Conservation (phyloP, 2,113 vertebrate species). For the Corydoras maculifer region DNA sequence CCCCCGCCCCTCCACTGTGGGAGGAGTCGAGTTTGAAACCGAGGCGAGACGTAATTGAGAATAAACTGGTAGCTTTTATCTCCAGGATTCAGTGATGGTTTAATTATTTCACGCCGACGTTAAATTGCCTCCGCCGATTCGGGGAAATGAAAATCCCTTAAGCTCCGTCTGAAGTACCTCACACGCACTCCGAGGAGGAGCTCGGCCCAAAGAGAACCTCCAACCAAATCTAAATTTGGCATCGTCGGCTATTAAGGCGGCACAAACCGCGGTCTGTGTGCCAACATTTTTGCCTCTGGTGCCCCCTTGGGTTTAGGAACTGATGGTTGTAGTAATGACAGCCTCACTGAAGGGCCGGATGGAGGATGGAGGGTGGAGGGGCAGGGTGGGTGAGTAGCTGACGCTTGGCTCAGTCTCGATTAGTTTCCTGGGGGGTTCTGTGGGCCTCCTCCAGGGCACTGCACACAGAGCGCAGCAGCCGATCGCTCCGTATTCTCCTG, state of each 20-base stretch:
- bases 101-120: no score
- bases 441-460: constrained; percentile 7
- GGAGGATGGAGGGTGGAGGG: neutral
- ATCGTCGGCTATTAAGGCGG: neutral
- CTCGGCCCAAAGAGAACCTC: neutral
- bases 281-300: neutral
- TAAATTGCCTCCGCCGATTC: no score
- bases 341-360: neutral
- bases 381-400: constrained; percentile 2
- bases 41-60: no score
- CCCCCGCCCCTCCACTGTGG: no score
- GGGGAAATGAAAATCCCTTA: neutral
- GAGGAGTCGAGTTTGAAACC: no score
- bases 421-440: constrained; percentile 18
- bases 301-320: constrained; percentile 11
- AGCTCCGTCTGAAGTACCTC: no score
- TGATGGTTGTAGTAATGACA: constrained; percentile 4
- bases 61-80: no score
- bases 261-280: neutral
- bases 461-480: constrained; percentile 5
- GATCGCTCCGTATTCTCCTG: constrained; percentile 18
- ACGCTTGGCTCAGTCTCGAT: constrained; percentile 17
- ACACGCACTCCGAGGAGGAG: no score
- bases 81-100: no score
- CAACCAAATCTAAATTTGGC: neutral